Conservation (phyloP, 2,113 vertebrate genomes). For the Cathartes aura region DNA sequence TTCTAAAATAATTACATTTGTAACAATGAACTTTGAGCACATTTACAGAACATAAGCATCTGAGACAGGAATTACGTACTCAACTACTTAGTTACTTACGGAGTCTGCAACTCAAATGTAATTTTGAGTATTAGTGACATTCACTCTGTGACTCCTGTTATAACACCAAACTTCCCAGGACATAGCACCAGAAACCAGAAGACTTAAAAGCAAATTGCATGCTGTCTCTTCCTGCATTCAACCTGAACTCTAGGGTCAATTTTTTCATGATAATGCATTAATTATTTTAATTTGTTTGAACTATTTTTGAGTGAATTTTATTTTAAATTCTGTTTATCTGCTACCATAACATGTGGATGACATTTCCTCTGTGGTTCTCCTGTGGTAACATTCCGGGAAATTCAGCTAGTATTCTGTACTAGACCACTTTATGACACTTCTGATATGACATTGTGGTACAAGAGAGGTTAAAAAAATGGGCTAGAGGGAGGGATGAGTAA, state of each 20-base stretch:
- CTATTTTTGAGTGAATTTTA: not conserved
- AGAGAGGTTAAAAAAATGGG: not conserved
- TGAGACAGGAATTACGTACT: not conserved
- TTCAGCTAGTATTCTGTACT: not conserved
- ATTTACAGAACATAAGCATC: not conserved
- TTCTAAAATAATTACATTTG: not conserved
- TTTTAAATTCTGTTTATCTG: not conserved
- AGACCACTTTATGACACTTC: not conserved
- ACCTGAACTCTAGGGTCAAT: not conserved
- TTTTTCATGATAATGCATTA: not conserved
- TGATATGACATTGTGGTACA: not conserved
- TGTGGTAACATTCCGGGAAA: not conserved
- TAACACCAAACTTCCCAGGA: not conserved
- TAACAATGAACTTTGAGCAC: not conserved
- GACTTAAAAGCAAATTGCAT: not conserved
- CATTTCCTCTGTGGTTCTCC: not conserved
- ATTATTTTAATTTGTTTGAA: not conserved
- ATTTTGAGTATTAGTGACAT: not conserved
- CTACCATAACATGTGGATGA: not conserved
- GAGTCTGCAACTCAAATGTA: not conserved
- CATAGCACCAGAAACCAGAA: not conserved
- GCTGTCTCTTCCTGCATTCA: not conserved
- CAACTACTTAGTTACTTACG: not conserved
- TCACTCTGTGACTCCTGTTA: not conserved
- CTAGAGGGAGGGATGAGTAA: not conserved